Percentiles rank a stretch among this genome's conserved stretches.
These are phyloP conservation scores for Callorhinus ursinus DNA, from an alignment of 2,113 vertebrate genomes.

Conservation along the genomic window DNA sequence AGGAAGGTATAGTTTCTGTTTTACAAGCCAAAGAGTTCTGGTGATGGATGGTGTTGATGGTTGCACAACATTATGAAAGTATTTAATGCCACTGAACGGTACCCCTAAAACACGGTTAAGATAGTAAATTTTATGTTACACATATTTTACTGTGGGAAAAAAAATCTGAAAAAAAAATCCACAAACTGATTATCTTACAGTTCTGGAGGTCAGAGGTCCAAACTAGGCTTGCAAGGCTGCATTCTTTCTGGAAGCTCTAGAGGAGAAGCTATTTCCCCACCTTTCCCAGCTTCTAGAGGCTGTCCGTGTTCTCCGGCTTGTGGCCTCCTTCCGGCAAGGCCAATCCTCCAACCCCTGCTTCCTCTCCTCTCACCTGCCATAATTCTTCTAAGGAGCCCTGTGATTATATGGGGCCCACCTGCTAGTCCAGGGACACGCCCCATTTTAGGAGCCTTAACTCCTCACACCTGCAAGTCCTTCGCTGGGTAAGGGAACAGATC, in stretches of 20 bases:
- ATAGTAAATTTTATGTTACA: neutral
- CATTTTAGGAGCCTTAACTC: neutral
- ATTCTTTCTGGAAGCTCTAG: neutral
- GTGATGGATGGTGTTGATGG: neutral
- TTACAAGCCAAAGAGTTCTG: neutral
- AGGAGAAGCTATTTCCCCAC: neutral
- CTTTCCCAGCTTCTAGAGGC: neutral
- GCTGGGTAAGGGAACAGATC: neutral
- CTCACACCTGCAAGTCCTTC: neutral
- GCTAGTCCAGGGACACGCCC: neutral
- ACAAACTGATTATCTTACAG: neutral
- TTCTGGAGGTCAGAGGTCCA: neutral
- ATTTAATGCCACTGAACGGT: neutral
- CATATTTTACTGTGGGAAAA: neutral
- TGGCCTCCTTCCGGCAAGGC: neutral
- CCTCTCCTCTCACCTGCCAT: fast-evolving
- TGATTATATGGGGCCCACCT: neutral
- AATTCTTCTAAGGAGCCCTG: neutral
- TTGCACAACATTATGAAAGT: neutral
- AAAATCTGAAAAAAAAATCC: neutral
- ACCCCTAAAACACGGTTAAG: neutral
- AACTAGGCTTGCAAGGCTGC: neutral
- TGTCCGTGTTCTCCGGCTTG: fast-evolving
- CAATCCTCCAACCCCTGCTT: fast-evolving
- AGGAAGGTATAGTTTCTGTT: neutral